Evolutionary conservation across 2,888 invertebrate genomes (phyloP).

Genomic region (Hermaeophaga mercurialis): DNA sequence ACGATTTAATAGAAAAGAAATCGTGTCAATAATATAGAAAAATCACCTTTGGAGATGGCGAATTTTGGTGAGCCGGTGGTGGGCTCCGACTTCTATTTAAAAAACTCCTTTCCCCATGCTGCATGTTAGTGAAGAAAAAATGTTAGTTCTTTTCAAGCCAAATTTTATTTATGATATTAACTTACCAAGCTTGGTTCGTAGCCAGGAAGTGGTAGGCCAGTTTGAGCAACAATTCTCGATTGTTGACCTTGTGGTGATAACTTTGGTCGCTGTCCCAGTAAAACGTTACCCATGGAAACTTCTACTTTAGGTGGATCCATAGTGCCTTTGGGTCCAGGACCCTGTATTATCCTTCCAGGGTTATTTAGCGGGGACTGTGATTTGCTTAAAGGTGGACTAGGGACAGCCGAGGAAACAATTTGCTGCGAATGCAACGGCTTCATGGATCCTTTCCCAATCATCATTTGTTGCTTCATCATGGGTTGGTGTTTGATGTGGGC

Average conservation of each 20-base stretch:
- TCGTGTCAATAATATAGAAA: constrained; percentile 17
- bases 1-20: neutral
- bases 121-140: constrained; percentile 57
- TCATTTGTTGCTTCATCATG: constrained; percentile 47
- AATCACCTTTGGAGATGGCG: constrained; percentile 58
- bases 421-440: constrained; percentile 55
- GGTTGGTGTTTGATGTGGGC: constrained; percentile 56
- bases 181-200: constrained; percentile 77
- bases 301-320: constrained; percentile 64
- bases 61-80: constrained; percentile 85
- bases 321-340: constrained; percentile 59
- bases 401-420: constrained; percentile 61
- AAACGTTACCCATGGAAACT: constrained; percentile 61
- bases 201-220: constrained; percentile 64
- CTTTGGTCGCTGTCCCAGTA: constrained; percentile 59
- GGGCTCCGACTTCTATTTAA: constrained; percentile 69
- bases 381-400: constrained; percentile 55
- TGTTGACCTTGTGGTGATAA: constrained; percentile 60
- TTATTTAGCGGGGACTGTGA: constrained; percentile 30
- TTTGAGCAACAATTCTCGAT: constrained; percentile 61
- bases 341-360: constrained; percentile 58
- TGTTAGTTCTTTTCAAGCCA: constrained; percentile 3
- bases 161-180: constrained; percentile 28
- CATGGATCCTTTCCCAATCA: constrained; percentile 50
- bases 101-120: constrained; percentile 61